phyloP scores from a whole-genome alignment of 2,797 vertebrate genomes.

The Cygnus olor region DNA sequence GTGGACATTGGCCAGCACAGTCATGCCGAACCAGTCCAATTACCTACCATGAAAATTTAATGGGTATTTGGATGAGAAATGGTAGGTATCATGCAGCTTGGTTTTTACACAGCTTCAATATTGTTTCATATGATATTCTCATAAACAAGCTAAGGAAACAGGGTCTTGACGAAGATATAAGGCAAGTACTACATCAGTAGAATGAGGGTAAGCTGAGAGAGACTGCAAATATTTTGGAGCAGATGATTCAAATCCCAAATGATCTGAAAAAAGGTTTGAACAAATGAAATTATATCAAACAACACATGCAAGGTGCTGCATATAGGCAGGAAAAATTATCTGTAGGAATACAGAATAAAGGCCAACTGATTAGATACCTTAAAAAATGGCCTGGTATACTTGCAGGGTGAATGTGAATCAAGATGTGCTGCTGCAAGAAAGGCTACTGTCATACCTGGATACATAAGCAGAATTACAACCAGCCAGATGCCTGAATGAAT shows the following conservation, averaged over 20 bases:
- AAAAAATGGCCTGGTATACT: not conserved
- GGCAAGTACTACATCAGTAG: not conserved
- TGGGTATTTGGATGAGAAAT: not conserved
- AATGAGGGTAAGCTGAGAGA: not conserved
- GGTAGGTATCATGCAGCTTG: not conserved
- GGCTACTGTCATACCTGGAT: not conserved
- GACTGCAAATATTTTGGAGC: not conserved
- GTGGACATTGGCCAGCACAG: not conserved
- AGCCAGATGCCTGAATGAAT: not conserved
- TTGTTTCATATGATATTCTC: not conserved
- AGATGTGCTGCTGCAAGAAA: not conserved
- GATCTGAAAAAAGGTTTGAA: not conserved
- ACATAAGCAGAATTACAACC: not conserved
- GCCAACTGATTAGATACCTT: not conserved
- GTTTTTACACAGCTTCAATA: not conserved
- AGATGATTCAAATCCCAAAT: not conserved
- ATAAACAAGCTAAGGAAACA: not conserved
- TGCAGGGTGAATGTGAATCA: not conserved
- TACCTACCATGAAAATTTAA: not conserved
- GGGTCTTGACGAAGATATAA: not conserved
- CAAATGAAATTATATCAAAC: not conserved
- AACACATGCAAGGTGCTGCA: not conserved
- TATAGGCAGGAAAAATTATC: not conserved
- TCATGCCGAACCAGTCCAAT: not conserved
- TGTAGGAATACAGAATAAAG: not conserved